Base-by-base conservation (phyloP, 2,888 invertebrate genomes). In the Leptopilina drosophilae region DNA sequence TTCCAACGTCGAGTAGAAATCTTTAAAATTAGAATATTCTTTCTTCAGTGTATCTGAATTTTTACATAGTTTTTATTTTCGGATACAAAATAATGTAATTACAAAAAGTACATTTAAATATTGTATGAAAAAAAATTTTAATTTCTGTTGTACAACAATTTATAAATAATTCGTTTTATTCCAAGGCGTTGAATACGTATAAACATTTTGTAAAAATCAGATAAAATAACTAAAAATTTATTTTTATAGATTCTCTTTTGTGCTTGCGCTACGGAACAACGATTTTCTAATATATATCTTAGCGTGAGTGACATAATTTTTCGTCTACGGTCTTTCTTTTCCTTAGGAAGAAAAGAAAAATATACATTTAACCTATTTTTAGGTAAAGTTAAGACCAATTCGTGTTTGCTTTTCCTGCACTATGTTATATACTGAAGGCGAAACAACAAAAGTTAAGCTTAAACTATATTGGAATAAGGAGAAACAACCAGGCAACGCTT, bases 371-470 rank as follows among this genome's bases (percentile, higher is more conserved):
- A 56, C 56, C 73, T 56, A n/a, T 56, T 56, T 14, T 69, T 15
- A 56, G 8, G 73, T 56, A 73, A 73, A 73, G 53, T 73, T 73
- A 8, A 9, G 56, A 53, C 40, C 56, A 56, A 73, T 40, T 56
- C 40, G 56, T 73, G 56, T 73, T 73, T 73, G 33, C 73, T 59
- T 73, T 67, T 53, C 73, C 0, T 73, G 73, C 73, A 56, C 49
- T 49, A 49, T 49, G 11, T 12, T 4, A 8, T 2, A 49, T 8
- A 11, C 4, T 4, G 49, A 49, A 49, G 53, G 56, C 26, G 73
- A 56, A 56, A 73, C 56, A 73, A 56, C 56, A 73, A 53, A 56
- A 73, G 73, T 73, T 56, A 59, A 73, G 56, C n/a, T 56, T n/a
- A 73, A 73, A 73, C 33, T 73, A 73, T 73, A 73, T n/a, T 26